Conservation (phyloP, 2,888 invertebrate genomes). For the Megaustenia siamemsis region DNA sequence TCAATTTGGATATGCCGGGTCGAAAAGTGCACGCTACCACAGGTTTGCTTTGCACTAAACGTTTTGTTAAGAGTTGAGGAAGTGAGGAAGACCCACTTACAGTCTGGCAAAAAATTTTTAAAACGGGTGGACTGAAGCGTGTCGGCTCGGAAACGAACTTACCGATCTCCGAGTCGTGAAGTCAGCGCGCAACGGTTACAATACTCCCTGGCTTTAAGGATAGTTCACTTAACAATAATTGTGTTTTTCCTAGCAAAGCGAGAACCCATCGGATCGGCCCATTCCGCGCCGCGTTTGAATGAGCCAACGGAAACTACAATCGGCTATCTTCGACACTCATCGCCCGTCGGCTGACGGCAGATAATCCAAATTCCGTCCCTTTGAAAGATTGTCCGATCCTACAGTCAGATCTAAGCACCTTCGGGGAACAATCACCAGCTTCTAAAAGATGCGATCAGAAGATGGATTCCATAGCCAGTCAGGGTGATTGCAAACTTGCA, state of each 20-base stretch:
- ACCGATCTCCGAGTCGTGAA: too few species aligned
- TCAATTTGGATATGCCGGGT: too few species aligned
- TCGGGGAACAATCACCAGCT: not conserved
- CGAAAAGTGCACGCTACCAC: too few species aligned
- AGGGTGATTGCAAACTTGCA: slow-evolving; percentile 18
- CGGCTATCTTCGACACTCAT: slow-evolving; percentile 21
- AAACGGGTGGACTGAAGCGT: too few species aligned
- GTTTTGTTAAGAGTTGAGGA: too few species aligned
- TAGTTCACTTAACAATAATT: not conserved
- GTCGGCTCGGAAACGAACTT: too few species aligned
- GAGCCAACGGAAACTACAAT: not conserved
- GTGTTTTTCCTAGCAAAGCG: slow-evolving; percentile 6
- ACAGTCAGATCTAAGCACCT: not conserved
- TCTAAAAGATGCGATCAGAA: slow-evolving; percentile 3
- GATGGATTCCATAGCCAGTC: not conserved
- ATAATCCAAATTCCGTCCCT: not conserved
- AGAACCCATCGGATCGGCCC: not conserved
- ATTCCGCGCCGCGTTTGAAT: not conserved
- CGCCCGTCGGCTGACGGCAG: not conserved
- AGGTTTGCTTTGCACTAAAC: too few species aligned
- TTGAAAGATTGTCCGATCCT: slow-evolving; percentile 21
- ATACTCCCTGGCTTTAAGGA: too few species aligned
- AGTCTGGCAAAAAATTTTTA: too few species aligned
- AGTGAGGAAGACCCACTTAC: too few species aligned
- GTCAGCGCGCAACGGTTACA: too few species aligned